These are phyloP conservation scores for Ametastegia equiseti DNA, from an alignment of 2,888 invertebrate species.

Conservation along the genomic window DNA sequence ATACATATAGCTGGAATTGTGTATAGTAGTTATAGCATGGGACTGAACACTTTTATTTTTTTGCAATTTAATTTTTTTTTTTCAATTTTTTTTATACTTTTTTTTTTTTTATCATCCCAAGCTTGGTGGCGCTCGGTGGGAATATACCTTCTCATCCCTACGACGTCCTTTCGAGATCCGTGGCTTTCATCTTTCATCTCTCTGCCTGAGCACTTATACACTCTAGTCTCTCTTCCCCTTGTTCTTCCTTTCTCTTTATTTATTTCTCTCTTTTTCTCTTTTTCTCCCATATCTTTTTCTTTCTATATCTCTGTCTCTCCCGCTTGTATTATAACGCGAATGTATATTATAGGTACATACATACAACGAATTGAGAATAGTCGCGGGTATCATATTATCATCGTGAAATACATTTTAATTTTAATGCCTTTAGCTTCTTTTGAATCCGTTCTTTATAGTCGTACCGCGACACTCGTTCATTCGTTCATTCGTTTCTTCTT, in stretches of 20 bases:
- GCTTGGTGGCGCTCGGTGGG: background rate
- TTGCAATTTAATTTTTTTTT: background rate
- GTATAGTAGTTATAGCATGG: slow-evolving; percentile 11
- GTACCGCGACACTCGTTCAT: slow-evolving; percentile 22
- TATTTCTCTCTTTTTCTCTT: too few relatives aligned
- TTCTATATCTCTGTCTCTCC: too few relatives aligned
- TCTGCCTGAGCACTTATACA: slow-evolving; percentile 71
- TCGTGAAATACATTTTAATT: slow-evolving; percentile 71
- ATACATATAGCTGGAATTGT: background rate
- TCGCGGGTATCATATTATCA: slow-evolving; percentile 16
- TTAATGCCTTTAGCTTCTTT: slow-evolving; percentile 73
- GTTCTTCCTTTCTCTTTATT: too few relatives aligned
- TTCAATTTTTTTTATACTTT: background rate
- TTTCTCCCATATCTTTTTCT: too few relatives aligned
- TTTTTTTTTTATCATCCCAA: slow-evolving; percentile 6
- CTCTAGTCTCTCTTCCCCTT: slow-evolving; percentile 60
- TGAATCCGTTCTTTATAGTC: slow-evolving; percentile 66
- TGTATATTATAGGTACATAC: background rate
- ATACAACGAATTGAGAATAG: background rate
- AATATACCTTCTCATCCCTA: slow-evolving; percentile 26
- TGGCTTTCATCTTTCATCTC: slow-evolving; percentile 73
- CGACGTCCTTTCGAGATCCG: slow-evolving; percentile 68
- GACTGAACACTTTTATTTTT: background rate
- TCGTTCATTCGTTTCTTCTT: background rate
- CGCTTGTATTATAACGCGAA: too few relatives aligned